These are phyloP conservation scores for Leptoteleia sp. DNA, from an alignment of 1,140 invertebrate species.

Conservation along the genomic window DNA sequence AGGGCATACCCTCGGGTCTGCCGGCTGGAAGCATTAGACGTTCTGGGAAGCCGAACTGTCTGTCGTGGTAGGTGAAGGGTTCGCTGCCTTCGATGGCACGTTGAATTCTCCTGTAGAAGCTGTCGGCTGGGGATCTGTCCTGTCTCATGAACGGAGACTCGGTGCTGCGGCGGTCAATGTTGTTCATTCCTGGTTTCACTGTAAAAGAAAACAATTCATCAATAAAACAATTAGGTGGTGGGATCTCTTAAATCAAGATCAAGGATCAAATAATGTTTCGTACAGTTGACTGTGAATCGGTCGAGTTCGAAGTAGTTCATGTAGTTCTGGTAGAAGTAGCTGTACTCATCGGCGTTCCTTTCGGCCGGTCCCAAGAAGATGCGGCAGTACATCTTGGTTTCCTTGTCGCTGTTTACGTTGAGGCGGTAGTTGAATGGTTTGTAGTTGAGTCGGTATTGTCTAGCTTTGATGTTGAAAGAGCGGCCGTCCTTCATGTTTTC, in stretches of 20 bases:
- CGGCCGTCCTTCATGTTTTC: constrained; percentile 73
- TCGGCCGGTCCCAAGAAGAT: constrained; percentile 78
- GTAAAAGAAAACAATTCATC: no score
- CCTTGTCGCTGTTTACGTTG: constrained; percentile 79
- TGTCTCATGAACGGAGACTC: constrained; percentile 77
- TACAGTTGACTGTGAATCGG: constrained; percentile 76
- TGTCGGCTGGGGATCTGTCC: constrained; percentile 81
- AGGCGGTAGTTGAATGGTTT: constrained; percentile 84
- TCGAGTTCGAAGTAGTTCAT: constrained; percentile 80
- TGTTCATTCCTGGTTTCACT: constrained; percentile 80
- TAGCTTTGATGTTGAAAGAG: constrained; percentile 76
- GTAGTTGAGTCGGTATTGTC: constrained; percentile 83
- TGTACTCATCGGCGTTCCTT: constrained; percentile 72
- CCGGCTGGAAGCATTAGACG: constrained; percentile 79
- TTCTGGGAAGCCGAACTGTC: constrained; percentile 75
- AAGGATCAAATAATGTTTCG: constrained; percentile 50
- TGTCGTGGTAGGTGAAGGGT: constrained; percentile 75
- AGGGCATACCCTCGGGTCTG: constrained; percentile 77
- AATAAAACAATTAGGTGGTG: no score
- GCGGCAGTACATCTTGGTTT: constrained; percentile 77
- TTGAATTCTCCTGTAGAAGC: constrained; percentile 80
- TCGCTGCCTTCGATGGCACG: constrained; percentile 74
- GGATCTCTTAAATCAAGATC: no score
- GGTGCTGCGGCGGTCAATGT: constrained; percentile 75
- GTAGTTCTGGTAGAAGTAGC: constrained; percentile 73